These are phyloP conservation scores for Napeogenes sylphis DNA, from an alignment of 2,888 invertebrate genomes.

Conservation along the genomic window DNA sequence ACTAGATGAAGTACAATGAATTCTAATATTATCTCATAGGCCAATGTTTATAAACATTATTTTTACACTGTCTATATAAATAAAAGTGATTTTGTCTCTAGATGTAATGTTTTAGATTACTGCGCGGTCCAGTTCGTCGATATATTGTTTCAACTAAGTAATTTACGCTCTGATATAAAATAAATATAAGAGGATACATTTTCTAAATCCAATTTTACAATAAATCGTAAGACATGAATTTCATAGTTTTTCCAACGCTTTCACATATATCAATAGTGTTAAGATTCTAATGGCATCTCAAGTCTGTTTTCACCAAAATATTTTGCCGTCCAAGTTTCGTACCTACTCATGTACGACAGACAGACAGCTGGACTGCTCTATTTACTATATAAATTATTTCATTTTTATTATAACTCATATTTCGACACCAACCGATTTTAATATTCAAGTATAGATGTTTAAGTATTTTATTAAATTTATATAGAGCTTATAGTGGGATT, in stretches of 20 bases:
- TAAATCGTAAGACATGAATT: constrained; percentile 20
- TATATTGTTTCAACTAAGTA: constrained; percentile 31
- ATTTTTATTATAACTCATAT: constrained; percentile 54
- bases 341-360: constrained; percentile 38
- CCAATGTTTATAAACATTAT: constrained; percentile 75
- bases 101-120: constrained; percentile 57
- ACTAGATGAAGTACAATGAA: constrained; percentile 74
- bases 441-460: constrained; percentile 57
- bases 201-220: constrained; percentile 27
- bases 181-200: constrained; percentile 18
- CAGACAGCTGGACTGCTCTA: constrained; percentile 61
- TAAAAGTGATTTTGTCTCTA: constrained; percentile 71
- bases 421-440: constrained; percentile 65
- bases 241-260: constrained; percentile 24
- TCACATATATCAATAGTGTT: constrained; percentile 19
- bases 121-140: constrained; percentile 55
- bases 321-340: constrained; percentile 74
- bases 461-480: constrained; percentile 67
- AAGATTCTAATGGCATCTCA: constrained; percentile 24
- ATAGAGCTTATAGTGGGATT: constrained; percentile 75
- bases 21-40: constrained; percentile 66
- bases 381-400: constrained; percentile 44
- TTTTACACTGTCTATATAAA: constrained; percentile 73
- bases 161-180: constrained; percentile 19
- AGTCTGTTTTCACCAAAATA: constrained; percentile 52